phyloP scores from a whole-genome alignment of 2,113 vertebrate genomes.

The Eupsittula cactorum region DNA sequence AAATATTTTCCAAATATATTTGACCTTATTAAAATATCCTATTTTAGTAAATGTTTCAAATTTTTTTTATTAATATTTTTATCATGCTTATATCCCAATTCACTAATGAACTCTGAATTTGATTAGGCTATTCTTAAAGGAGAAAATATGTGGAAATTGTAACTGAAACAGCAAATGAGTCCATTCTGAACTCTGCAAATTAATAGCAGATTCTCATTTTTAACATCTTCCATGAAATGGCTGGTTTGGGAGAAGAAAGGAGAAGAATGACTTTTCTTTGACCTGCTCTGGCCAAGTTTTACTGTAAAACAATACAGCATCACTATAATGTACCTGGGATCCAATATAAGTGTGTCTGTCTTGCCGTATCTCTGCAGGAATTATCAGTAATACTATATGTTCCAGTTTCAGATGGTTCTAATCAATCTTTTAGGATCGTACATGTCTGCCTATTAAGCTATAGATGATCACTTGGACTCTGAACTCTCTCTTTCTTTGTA shows the following conservation, averaged over 20 bases:
- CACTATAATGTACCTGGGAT: conserved; percentile 8
- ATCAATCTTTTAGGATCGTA: conserved; percentile 20
- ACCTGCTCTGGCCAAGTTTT: conserved; percentile 34
- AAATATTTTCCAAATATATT: conserved; percentile 48
- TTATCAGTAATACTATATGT: conserved; percentile 55
- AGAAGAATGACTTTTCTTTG: conserved; percentile 33
- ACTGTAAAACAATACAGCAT: conserved; percentile 4
- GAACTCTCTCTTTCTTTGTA: conserved; percentile 34
- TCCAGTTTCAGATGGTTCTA: conserved; percentile 40
- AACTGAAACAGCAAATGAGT: neutral
- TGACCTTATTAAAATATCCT: conserved; percentile 48
- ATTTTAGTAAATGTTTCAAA: conserved; percentile 27
- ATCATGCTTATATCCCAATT: conserved; percentile 43
- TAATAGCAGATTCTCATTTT: conserved; percentile 33
- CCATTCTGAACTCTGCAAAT: conserved; percentile 35
- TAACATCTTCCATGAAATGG: neutral
- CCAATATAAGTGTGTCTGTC: conserved; percentile 14
- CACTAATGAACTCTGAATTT: conserved; percentile 52
- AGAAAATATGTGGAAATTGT: neutral
- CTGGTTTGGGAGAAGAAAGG: neutral
- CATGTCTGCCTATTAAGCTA: conserved; percentile 19
- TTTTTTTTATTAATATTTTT: conserved; percentile 38
- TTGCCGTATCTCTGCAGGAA: conserved; percentile 42
- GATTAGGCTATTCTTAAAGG: conserved; percentile 37
- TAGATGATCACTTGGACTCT: conserved; percentile 24